A percentile compares a stretch with the other conserved stretches of the same genome.
phyloP scores from a whole-genome alignment of 1,140 invertebrate species.

The Aphidius ervi region DNA sequence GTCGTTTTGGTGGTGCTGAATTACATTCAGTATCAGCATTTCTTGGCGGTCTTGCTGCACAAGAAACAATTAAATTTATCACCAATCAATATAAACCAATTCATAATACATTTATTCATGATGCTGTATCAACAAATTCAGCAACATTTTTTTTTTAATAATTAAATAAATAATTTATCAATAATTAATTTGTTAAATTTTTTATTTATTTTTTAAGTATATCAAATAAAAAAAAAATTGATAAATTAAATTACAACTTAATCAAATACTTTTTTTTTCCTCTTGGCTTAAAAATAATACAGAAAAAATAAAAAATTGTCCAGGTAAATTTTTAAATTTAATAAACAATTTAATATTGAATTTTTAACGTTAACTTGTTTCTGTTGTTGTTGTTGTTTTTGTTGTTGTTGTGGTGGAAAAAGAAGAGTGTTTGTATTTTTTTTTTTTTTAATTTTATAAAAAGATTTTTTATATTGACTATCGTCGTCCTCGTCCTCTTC shows the following conservation, averaged over 20 bases:
- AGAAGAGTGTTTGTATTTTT: not conserved
- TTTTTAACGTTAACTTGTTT: too few species aligned
- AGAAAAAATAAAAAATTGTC: too few species aligned
- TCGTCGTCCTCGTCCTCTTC: conserved; percentile 61
- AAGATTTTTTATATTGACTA: conserved; percentile 38
- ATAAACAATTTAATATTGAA: too few species aligned
- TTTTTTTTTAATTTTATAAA: not conserved
- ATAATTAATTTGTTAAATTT: not conserved
- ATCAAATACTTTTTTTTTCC: too few species aligned
- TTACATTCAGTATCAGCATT: conserved; percentile 94
- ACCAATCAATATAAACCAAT: conserved; percentile 95
- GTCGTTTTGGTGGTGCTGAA: conserved; percentile 89
- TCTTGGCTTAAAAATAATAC: too few species aligned
- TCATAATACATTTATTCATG: conserved; percentile 94
- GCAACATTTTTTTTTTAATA: conserved; percentile 67
- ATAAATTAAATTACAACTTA: too few species aligned
- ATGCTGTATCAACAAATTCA: conserved; percentile 85
- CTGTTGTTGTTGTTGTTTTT: too few species aligned
- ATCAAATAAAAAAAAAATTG: too few species aligned
- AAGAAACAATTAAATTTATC: conserved; percentile 96
- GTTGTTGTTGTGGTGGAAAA: not conserved
- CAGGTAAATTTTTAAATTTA: too few species aligned
- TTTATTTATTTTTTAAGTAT: too few species aligned
- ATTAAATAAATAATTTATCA: not conserved
- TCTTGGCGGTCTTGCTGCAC: conserved; percentile 87